These are phyloP conservation scores for Labrus mixtus DNA, from an alignment of 2,113 vertebrate species.

Conservation along the genomic window DNA sequence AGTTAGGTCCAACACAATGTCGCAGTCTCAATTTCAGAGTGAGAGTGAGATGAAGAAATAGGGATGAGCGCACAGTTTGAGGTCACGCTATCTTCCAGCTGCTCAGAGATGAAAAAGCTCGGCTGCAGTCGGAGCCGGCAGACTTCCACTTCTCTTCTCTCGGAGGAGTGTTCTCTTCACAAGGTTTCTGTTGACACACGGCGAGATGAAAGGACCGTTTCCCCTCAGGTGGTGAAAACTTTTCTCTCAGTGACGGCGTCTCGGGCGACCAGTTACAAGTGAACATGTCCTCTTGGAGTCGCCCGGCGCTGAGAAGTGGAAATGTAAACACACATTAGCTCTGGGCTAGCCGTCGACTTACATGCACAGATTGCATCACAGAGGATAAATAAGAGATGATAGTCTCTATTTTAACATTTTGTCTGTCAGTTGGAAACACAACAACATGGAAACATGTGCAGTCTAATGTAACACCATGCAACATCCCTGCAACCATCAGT, in stretches of 20 bases:
- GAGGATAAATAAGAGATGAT: conserved; percentile 18
- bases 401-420: neutral
- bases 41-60: no score
- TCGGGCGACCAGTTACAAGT: neutral
- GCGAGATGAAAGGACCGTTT: conserved; percentile 44
- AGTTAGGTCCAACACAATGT: no score
- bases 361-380: conserved; percentile 8
- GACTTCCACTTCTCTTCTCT: conserved; percentile 32
- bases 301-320: neutral
- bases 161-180: conserved; percentile 30
- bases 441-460: neutral
- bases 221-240: conserved; percentile 16
- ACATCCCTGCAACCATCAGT: conserved; percentile 19
- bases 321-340: neutral
- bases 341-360: neutral
- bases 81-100: conserved; percentile 26
- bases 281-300: neutral
- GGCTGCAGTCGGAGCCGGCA: conserved; percentile 5
- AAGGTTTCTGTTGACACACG: conserved; percentile 34
- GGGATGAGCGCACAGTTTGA: neutral
- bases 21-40: no score
- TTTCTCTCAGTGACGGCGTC: conserved; percentile 12
- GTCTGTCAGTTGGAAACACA: conserved; percentile 14
- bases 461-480: conserved; percentile 34
- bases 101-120: conserved; percentile 16